Base-by-base conservation (phyloP, 2,797 vertebrate genomes). In the Pempheris klunzingeri region DNA sequence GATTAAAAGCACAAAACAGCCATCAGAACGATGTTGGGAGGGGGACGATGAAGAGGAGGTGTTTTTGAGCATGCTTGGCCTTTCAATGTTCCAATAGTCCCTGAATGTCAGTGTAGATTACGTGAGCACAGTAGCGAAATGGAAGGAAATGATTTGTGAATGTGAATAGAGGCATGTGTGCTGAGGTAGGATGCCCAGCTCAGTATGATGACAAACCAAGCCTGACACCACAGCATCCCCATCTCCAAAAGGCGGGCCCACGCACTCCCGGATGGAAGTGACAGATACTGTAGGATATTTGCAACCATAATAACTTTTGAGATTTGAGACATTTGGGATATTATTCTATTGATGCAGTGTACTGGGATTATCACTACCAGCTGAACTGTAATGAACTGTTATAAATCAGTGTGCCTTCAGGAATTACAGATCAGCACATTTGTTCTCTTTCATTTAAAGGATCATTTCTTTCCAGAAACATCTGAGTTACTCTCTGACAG, bases 61-160 rank as follows among this genome's bases (percentile, higher is more conserved):
- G 32, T 66, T 62, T 79, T 70, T 68, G 24, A 78, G 24, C 32
- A 20, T 26, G 22, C 7, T 22, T 79, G 49, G 39, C 67, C 61
- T 81, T 83, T 85, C 55, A 77, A 60, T 0, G 1, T 59, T 65
- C 72, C 1, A 2, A 28, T 82, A 61, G 71, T 71, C 55, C 41
- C 62, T 38, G 53, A 77, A 79, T 82, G 83, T 82, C 80, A 82
- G 59, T 8, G 57, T 26, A 60, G 55, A 86, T 87, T 83, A 77
- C 52, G 3, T 8, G 24, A 60, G 65, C 47, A 59, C 24, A 17
- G 76, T 28, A 68, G 76, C 7, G 3, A 76, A 81, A 87, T 81
- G 32, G 36, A 63, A 62, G 72, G 26, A 70, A 64, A 61, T 70
- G 24, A 76, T 85, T 85, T 82, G 60, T 64, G 70, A 79, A 86